Base-by-base conservation (phyloP, 2,797 vertebrate genomes). In the Myripristis murdjan region DNA sequence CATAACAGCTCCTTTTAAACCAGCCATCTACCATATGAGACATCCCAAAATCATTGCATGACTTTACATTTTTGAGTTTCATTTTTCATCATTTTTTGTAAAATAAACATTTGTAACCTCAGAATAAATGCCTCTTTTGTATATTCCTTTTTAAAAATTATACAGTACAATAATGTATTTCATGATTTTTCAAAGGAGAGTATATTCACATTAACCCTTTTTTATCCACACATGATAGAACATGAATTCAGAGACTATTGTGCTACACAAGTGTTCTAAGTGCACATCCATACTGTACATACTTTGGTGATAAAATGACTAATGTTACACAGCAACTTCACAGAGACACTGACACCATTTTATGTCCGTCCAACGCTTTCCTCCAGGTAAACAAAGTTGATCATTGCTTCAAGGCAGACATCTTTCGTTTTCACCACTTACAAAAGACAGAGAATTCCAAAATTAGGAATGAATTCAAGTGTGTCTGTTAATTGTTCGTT, bases 231-330 rank as follows among this genome's bases (percentile, higher is more conserved):
- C 81, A 87, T 48, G 68, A 73, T 63, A 69, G 41, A 51, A 84
- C 73, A 85, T 78, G 44, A 79, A 57, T 81, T 57, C 67, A 55
- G 12, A 70, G 66, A 78, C 73, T 39, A 12, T 33, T 58, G 70
- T 52, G 80, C 75, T 69, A 81, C 55, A 54, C 53, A 70, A 54
- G 54, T 73, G 53, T 52, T 67, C 59, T 52, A 70, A 79, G 70
- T 75, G 68, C 76, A 86, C 73, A 65, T 66, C 76, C 56, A 84
- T 70, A 31, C 28, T 31, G 28, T 31, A 77, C 55, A 71, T 63
- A 81, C 83, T 91, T 91, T 91, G 89, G 88, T 91, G 87, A 84
- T 88, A 79, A 89, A 90, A 87, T 14, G 14, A 80, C 68, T 64
- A 76, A 28, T 56, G 75, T 78, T 77, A 74, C 56, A 69, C 43